Base-by-base conservation (phyloP, 2,113 vertebrate species). In the Choloepus hoffmanni region DNA sequence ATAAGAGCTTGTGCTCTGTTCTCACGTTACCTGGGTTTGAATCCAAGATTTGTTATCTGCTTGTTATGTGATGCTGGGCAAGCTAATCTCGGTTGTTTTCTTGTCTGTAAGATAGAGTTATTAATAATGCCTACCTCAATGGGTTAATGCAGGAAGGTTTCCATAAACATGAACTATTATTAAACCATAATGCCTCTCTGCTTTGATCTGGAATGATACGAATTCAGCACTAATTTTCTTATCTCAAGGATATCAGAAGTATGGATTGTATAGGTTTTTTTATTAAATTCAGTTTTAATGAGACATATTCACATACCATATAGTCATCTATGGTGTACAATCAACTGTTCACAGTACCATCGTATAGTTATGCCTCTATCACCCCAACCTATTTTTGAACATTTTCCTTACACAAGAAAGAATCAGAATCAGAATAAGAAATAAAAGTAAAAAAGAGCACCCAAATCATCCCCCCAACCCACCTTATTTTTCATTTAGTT, bases 241-340 rank as follows among this genome's bases (percentile, higher is more conserved):
- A 62, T 81, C 48, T 91, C 7, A 85, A 85, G 92, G 40, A 91
- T 67, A 85, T 88, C 2, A 48, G 45, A 87, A 87, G 18, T 90
- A 10, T 81, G 0, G 0, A 13, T 10, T 68, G 24, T 36, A 36
- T 36, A 36, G 36, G 36, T 36, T 36, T 36, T 36, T 36, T 36
- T 36, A 36, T 36, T 36, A 36, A 36, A 36, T 36, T 36, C 36
- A 36, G 36, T 36, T 36, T 36, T 36, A 36, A 36, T 36, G 36
- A 36, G 36, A 36, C 36, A 36, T 36, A 36, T 36, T 36, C 36
- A 36, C 36, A 36, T 36, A 36, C 36, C 36, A 36, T 36, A 36
- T 2, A 36, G 36, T 36, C 36, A 36, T 36, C 36, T 36, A 36
- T 36, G 36, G 36, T 36, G 36, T 36, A 36, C 36, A 36, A 36